Percentiles rank a stretch among this genome's conserved stretches.
Conservation (phyloP, 2,797 vertebrate genomes). For the Dallia pectoralis region DNA sequence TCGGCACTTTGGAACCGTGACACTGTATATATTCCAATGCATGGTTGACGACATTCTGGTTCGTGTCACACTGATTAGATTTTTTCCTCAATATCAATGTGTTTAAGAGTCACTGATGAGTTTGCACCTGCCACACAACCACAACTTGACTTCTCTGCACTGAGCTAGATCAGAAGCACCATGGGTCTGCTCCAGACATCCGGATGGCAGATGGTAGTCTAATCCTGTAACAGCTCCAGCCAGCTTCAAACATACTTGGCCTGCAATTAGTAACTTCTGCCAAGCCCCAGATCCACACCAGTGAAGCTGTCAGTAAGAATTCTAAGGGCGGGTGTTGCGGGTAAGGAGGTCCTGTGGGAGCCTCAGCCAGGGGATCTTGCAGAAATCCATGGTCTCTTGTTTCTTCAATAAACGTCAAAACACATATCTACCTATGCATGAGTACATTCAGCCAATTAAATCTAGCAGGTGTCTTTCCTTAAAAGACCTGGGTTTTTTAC, state of each 20-base stretch:
- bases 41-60: no score
- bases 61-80: no score
- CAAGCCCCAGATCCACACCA: constrained; percentile 25
- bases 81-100: no score
- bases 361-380: constrained; percentile 10
- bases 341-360: background rate
- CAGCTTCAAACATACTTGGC: constrained; percentile 23
- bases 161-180: constrained; percentile 26
- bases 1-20: no score
- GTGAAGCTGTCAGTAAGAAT: background rate
- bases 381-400: no score
- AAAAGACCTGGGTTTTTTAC: constrained; percentile 42
- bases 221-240: constrained; percentile 29
- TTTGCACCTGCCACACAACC: background rate
- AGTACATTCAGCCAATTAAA: constrained; percentile 27
- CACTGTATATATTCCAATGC: no score
- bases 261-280: constrained; percentile 35
- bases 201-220: constrained; percentile 29
- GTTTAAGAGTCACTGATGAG: background rate
- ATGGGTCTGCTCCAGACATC: constrained; percentile 8
- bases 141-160: constrained; percentile 18
- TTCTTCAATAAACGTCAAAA: no score
- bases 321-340: background rate
- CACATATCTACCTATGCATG: background rate
- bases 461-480: constrained; percentile 31